A percentile compares a stretch with the other conserved stretches of the same genome.
Conservation (phyloP, 2,797 vertebrate genomes). For the Vireo griseus region DNA sequence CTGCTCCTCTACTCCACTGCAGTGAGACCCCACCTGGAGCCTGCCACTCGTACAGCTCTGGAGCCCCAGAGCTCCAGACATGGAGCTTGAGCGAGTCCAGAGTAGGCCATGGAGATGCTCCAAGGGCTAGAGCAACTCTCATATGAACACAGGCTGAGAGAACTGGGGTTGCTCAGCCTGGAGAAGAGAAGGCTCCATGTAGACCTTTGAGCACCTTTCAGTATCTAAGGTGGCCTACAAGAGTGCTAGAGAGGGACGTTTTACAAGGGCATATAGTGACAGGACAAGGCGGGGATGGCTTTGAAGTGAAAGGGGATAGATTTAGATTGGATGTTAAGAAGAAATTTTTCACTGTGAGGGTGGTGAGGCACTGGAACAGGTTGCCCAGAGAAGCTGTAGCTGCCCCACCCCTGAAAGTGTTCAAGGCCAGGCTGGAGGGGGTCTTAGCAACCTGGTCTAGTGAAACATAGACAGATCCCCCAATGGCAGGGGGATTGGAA, state of each 20-base stretch:
- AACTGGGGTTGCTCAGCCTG: neutral
- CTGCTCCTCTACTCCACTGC: neutral
- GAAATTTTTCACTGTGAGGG: neutral
- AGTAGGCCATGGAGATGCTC: neutral
- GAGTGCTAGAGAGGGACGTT: neutral
- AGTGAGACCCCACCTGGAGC: neutral
- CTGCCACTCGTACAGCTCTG: rapidly evolving
- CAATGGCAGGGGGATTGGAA: neutral
- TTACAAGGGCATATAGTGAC: neutral
- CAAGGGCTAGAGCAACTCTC: neutral
- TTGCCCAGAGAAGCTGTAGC: neutral
- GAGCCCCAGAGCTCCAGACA: neutral
- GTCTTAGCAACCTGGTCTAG: neutral
- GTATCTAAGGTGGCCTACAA: rapidly evolving
- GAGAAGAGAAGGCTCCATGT: neutral
- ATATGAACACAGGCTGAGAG: neutral
- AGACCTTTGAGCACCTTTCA: neutral
- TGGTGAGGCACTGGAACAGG: neutral
- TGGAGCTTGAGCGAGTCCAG: rapidly evolving
- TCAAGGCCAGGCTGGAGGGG: neutral
- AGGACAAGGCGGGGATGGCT: neutral
- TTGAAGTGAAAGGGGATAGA: neutral
- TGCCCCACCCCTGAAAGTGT: neutral
- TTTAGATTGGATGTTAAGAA: neutral
- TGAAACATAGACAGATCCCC: too few relatives aligned